A percentile compares a stretch with the other conserved stretches of the same genome.
Conservation (phyloP, 2,113 vertebrate genomes). For the Oenanthe melanoleuca region DNA sequence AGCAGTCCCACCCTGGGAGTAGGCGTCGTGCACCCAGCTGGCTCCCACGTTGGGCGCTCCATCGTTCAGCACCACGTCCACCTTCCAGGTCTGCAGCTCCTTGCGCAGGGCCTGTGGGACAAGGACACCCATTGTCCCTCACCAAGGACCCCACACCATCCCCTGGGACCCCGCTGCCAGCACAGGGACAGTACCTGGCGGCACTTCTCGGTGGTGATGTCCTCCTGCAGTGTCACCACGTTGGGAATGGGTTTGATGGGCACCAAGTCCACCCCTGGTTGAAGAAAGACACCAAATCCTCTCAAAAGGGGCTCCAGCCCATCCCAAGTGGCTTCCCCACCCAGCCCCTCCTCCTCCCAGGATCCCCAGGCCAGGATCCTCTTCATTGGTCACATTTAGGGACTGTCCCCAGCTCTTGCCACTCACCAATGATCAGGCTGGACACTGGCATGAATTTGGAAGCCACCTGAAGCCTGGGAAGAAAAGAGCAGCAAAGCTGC, state of each 20-base stretch:
- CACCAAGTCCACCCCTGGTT: constrained; percentile 90
- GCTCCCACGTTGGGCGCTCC: constrained; percentile 94
- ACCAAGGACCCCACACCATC: too few species aligned
- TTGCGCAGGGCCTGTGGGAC: constrained; percentile 83
- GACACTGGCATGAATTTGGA: constrained; percentile 98
- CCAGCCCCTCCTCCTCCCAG: fast-evolving
- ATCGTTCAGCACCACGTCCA: constrained; percentile 93
- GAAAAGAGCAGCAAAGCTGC: background rate
- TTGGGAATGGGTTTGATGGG: constrained; percentile 93
- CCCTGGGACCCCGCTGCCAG: background rate
- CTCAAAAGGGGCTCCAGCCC: background rate
- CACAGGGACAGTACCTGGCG: constrained; percentile 80
- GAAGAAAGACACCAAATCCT: background rate
- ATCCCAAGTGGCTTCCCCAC: fast-evolving
- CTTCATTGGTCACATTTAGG: fast-evolving
- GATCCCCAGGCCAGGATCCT: background rate
- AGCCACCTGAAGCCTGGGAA: constrained; percentile 90
- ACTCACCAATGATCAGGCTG: constrained; percentile 95
- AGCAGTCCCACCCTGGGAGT: constrained; percentile 84
- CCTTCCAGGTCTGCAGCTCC: constrained; percentile 96
- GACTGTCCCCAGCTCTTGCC: background rate
- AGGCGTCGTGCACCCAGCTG: constrained; percentile 95
- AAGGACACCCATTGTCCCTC: fast-evolving
- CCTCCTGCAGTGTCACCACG: constrained; percentile 90
- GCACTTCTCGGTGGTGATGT: constrained; percentile 95